Conservation (phyloP, 2,797 vertebrate genomes). For the Sebastes baramenuke region DNA sequence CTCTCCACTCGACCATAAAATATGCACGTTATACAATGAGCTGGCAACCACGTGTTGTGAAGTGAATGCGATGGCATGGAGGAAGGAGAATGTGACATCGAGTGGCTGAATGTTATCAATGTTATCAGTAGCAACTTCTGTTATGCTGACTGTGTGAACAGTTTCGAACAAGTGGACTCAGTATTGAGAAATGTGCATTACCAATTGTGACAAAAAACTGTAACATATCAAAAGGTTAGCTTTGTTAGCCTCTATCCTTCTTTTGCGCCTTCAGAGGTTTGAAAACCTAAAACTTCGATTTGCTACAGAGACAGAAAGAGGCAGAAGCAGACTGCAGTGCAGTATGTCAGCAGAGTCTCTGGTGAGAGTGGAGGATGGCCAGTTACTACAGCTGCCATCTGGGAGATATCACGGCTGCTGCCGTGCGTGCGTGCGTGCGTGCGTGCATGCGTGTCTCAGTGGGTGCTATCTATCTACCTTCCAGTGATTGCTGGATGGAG, state of each 20-base stretch:
- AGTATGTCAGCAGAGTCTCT: conserved; percentile 12
- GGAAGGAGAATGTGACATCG: no score
- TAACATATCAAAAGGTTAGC: neutral
- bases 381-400: conserved; percentile 30
- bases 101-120: no score
- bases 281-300: neutral
- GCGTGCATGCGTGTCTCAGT: neutral
- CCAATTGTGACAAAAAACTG: no score
- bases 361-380: conserved; percentile 2
- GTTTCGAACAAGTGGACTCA: neutral
- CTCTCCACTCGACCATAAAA: no score
- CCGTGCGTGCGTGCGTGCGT: neutral
- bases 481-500: conserved; percentile 18
- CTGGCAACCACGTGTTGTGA: no score
- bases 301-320: neutral
- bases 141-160: neutral
- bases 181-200: neutral
- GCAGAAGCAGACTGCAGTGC: neutral
- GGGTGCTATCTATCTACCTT: conserved; percentile 2
- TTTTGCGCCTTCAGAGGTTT: neutral
- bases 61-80: no score
- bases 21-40: no score
- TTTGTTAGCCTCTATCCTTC: neutral
- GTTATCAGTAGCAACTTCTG: no score
- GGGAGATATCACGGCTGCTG: conserved; percentile 8